These are phyloP conservation scores for Ancistrus triradiatus DNA, from an alignment of 2,113 vertebrate genomes.

Conservation along the genomic window DNA sequence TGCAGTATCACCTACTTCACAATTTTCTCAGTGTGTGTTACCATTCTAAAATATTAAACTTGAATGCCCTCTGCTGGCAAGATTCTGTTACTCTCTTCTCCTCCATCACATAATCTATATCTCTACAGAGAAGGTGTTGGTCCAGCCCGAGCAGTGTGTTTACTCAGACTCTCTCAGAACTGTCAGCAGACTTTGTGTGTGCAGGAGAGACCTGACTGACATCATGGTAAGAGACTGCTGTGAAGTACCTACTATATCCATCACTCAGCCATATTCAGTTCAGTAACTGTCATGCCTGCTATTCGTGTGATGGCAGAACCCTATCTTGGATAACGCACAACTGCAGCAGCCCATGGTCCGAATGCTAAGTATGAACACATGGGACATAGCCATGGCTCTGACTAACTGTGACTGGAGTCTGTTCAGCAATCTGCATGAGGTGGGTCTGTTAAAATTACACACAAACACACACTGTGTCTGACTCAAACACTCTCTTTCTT, in stretches of 20 bases:
- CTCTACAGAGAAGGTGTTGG: constrained; percentile 79
- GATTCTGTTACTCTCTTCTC: background rate
- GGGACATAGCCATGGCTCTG: constrained; percentile 89
- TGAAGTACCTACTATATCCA: no score
- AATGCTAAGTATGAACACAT: constrained; percentile 91
- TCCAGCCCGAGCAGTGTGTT: constrained; percentile 81
- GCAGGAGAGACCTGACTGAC: constrained; percentile 81
- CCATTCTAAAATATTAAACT: background rate
- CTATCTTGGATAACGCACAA: constrained; percentile 82
- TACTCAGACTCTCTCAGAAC: constrained; percentile 76
- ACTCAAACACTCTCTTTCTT: no score
- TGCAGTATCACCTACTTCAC: no score
- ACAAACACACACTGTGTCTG: no score
- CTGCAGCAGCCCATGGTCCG: constrained; percentile 79
- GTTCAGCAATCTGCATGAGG: constrained; percentile 90
- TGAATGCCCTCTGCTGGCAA: constrained; percentile 5
- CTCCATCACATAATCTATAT: constrained; percentile 22
- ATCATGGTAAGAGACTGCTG: constrained; percentile 75
- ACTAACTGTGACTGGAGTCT: constrained; percentile 92
- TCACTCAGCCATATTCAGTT: no score
- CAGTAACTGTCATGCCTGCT: no score
- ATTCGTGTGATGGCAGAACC: constrained; percentile 75
- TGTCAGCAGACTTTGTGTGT: constrained; percentile 82
- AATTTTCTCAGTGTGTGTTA: no score
- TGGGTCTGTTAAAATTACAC: no score